A percentile compares a stretch with the other conserved stretches of the same genome.
These are phyloP conservation scores for Porites australiensis DNA, from an alignment of 64 coral and sea anemone genomes.

Conservation along the genomic window DNA sequence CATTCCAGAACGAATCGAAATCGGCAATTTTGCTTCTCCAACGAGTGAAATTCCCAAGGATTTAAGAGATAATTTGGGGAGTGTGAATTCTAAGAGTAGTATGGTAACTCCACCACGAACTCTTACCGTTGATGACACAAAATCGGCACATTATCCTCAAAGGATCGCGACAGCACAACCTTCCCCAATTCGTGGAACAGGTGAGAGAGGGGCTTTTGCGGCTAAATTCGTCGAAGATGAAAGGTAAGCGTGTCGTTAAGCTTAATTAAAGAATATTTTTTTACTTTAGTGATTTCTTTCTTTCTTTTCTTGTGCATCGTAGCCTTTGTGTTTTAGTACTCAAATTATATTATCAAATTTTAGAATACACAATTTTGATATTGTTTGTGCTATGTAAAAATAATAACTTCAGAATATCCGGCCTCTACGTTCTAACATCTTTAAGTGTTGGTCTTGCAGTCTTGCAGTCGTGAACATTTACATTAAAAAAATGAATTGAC, in stretches of 20 bases:
- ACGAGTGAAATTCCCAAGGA: constrained; percentile 83
- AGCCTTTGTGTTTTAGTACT: too few relatives aligned
- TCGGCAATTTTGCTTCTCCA: constrained; percentile 62
- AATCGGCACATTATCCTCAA: constrained; percentile 83
- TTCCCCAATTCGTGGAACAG: background rate
- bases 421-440: too few relatives aligned
- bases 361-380: too few relatives aligned
- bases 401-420: too few relatives aligned
- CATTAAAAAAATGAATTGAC: too few relatives aligned
- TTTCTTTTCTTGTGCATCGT: background rate
- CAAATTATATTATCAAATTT: too few relatives aligned
- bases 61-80: constrained; percentile 77
- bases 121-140: constrained; percentile 92
- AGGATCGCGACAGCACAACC: constrained; percentile 19
- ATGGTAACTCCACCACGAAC: constrained; percentile 96
- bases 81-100: constrained; percentile 69
- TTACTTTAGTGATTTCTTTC: background rate
- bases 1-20: constrained; percentile 85
- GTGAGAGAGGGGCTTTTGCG: background rate
- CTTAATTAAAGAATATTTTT: background rate
- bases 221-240: constrained; percentile 56
- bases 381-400: too few relatives aligned
- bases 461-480: too few relatives aligned
- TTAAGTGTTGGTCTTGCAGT: too few relatives aligned
- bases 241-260: constrained; percentile 45